Percentiles rank a stretch among this genome's conserved stretches.
These are phyloP conservation scores for Trichosurus vulpecula DNA, from an alignment of 2,797 vertebrate species.

Conservation along the genomic window DNA sequence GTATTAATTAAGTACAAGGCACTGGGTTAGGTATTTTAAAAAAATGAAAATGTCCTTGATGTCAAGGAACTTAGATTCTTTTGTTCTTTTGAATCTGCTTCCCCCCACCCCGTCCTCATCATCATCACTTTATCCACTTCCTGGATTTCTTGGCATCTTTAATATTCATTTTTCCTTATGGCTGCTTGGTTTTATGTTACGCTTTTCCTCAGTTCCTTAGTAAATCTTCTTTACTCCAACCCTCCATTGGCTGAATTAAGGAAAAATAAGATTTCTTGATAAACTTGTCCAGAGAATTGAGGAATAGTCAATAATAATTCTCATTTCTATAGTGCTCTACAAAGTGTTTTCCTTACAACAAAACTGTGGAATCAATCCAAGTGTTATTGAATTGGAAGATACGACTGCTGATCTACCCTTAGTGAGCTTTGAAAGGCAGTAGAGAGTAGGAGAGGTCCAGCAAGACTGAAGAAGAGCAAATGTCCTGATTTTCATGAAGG, in stretches of 20 bases:
- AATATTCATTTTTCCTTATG: not conserved
- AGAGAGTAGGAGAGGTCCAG: not conserved
- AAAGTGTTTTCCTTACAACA: not conserved
- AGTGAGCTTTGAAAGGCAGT: not conserved
- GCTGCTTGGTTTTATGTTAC: not conserved
- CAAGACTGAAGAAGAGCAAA: not conserved
- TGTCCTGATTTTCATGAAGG: not conserved
- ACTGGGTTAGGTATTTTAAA: not conserved
- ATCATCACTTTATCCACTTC: not conserved
- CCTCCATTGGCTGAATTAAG: no score
- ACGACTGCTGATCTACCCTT: not conserved
- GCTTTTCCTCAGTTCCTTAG: no score
- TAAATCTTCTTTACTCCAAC: no score
- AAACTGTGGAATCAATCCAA: not conserved
- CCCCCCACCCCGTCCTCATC: no score
- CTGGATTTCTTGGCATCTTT: no score
- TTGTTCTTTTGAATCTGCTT: not conserved
- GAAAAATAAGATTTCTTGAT: no score
- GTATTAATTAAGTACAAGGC: not conserved
- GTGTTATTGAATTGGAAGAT: not conserved
- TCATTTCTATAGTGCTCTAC: not conserved
- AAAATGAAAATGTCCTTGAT: constrained; percentile 23
- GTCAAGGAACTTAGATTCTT: constrained; percentile 28
- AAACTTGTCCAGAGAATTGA: no score
- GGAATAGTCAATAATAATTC: not conserved